Base-by-base conservation (phyloP, 2,113 vertebrate species). In the Cettia cetti region DNA sequence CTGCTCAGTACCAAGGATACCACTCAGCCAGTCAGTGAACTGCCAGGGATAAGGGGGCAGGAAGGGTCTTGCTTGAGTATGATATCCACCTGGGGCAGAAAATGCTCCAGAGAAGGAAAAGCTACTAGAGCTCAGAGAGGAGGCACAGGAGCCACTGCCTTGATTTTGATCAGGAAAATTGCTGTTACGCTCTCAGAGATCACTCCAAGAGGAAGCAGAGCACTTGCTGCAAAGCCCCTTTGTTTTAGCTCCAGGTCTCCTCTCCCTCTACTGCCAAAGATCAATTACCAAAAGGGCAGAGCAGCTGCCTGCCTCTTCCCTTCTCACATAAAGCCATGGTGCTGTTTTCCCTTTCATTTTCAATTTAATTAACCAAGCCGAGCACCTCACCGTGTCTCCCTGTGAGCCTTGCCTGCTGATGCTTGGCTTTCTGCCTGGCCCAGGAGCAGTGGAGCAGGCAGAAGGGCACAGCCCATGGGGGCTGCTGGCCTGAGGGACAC, bases 141-240 rank as follows among this genome's bases (percentile, higher is more conserved):
- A 86, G 31, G 45, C 28, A 19, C 1, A 2, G 70, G 35, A 75
- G 53, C 22, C 2, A 4, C 64, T 82, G 63, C 35, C 63, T 35
- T 31, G 45, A 69, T 90, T 40, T 72, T 56, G 40, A 69, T 37
- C 26, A 69, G 59, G 10, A 80, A 69, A 92, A 77, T 45, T 35
- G n/a, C 45, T 70, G 68, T 53, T 89, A 63, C 0, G 0, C 33
- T 80, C 50, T 33, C 0, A 0, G n/a, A 76, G 50, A 65, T 86
- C 45, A 70, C 60, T 56, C 60, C 9, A 1, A 39, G 68, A 83
- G 47, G 54, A 90, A 84, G 74, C 23, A 42, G 45, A 88, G 40
- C n/a, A 31, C 37, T 82, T 47, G 15, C 53, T 69, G 53, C 52
- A 86, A 95, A 85, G 39, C 54, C 30, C 26, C 35, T 82, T 92